Conservation (phyloP, 2,888 invertebrate genomes). For the Drosophila flavopinicola region DNA sequence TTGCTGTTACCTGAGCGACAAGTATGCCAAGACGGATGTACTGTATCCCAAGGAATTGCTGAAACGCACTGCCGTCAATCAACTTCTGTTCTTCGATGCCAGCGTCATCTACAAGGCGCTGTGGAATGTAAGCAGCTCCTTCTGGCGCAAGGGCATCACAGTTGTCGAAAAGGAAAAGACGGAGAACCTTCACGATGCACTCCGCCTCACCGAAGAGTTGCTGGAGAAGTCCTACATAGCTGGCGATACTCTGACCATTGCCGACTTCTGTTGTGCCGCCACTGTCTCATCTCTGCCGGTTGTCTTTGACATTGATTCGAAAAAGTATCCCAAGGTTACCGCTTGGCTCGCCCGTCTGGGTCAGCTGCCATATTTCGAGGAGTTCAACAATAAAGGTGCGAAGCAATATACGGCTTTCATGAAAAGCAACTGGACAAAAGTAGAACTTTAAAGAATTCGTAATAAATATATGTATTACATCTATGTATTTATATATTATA, state of each 20-base stretch:
- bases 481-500: no score
- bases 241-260: conserved; percentile 69
- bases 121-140: conserved; percentile 29
- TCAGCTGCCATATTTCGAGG: conserved; percentile 68
- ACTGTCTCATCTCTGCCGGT: conserved; percentile 45
- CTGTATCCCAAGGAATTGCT: conserved; percentile 43
- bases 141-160: conserved; percentile 32
- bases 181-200: conserved; percentile 40
- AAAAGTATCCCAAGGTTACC: conserved; percentile 58
- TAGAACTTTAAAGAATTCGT: conserved; percentile 24
- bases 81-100: conserved; percentile 58
- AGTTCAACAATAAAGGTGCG: conserved; percentile 46
- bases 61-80: conserved; percentile 59
- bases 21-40: conserved; percentile 39
- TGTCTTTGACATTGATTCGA: conserved; percentile 52
- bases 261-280: conserved; percentile 65
- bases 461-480: not conserved
- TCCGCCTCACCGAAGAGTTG: conserved; percentile 53
- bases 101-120: conserved; percentile 47
- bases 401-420: conserved; percentile 29
- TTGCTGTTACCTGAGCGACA: conserved; percentile 42
- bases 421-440: conserved; percentile 41
- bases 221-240: conserved; percentile 55
- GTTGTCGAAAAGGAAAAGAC: conserved; percentile 54
- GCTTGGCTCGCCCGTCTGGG: conserved; percentile 67